These are phyloP conservation scores for Pogoniulus pusillus DNA, from an alignment of 2,797 vertebrate species.

Conservation along the genomic window DNA sequence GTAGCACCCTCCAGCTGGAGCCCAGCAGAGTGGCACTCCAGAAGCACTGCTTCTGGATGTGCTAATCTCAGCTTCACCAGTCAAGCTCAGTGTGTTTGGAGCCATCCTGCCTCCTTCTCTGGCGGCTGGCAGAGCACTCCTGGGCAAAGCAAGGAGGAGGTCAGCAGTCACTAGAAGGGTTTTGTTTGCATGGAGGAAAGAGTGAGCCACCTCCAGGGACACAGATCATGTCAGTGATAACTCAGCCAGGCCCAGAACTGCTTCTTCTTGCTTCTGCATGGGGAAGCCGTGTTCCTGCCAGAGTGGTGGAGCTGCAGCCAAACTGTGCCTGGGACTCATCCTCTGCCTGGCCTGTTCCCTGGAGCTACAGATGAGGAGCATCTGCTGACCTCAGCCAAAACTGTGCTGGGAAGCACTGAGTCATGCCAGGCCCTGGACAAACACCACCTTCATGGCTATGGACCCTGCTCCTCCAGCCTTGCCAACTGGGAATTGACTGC, in stretches of 20 bases:
- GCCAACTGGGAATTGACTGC: accelerated
- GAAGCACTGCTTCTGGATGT: not conserved
- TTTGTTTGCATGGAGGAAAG: not conserved
- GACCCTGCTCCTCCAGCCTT: not conserved
- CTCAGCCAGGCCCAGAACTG: not conserved
- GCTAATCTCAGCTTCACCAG: no score
- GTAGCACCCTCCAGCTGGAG: not conserved
- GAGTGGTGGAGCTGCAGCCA: no score
- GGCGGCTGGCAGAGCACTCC: no score
- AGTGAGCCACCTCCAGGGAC: not conserved
- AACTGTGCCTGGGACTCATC: accelerated
- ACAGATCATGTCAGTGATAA: not conserved
- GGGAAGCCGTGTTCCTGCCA: not conserved
- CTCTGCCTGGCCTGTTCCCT: no score
- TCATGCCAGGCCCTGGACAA: accelerated
- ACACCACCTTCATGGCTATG: accelerated
- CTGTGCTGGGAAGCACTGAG: accelerated
- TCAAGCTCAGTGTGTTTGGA: not conserved
- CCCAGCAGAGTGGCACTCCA: not conserved
- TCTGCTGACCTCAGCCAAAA: accelerated
- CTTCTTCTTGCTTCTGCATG: not conserved
- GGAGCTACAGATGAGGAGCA: accelerated
- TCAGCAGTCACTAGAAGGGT: not conserved
- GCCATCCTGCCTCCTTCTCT: not conserved
- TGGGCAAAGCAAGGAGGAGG: not conserved